phyloP scores from a whole-genome alignment of 2,797 vertebrate species.

The Halcyon leucocephala region DNA sequence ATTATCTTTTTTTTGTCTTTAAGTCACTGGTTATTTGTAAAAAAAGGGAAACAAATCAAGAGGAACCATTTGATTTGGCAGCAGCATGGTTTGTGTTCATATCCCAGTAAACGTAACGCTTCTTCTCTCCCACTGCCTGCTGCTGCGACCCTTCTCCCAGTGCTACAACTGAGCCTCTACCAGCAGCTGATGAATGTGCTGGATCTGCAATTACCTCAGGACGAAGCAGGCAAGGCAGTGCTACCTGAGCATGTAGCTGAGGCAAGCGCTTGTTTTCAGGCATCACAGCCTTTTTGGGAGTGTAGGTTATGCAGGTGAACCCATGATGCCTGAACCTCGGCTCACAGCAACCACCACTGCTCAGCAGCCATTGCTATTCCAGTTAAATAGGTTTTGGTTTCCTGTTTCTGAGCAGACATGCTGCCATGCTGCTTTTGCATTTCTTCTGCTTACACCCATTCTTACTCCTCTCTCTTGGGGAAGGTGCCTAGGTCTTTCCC shows the following conservation, averaged over 20 bases:
- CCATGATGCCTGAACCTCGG: neutral
- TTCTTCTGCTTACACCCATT: neutral
- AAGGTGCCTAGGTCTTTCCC: neutral
- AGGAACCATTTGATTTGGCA: neutral
- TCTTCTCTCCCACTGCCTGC: neutral
- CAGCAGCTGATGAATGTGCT: neutral
- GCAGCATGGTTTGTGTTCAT: neutral
- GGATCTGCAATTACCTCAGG: neutral
- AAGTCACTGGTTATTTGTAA: neutral
- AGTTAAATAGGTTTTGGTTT: neutral
- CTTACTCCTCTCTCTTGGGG: rapidly evolving
- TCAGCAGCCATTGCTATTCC: neutral
- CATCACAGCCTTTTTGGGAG: neutral
- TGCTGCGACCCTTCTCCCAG: neutral
- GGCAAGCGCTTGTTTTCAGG: neutral
- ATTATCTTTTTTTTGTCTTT: neutral
- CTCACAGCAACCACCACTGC: neutral
- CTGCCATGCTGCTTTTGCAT: neutral
- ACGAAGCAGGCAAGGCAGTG: neutral
- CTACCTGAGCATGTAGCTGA: neutral
- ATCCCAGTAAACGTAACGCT: neutral
- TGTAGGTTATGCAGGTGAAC: neutral
- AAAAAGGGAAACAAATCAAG: neutral
- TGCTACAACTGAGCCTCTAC: neutral
- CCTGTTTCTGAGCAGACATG: neutral